Evolutionary conservation across 2,797 vertebrate species (phyloP).

Genomic region (Philypnodon macrostomus): DNA sequence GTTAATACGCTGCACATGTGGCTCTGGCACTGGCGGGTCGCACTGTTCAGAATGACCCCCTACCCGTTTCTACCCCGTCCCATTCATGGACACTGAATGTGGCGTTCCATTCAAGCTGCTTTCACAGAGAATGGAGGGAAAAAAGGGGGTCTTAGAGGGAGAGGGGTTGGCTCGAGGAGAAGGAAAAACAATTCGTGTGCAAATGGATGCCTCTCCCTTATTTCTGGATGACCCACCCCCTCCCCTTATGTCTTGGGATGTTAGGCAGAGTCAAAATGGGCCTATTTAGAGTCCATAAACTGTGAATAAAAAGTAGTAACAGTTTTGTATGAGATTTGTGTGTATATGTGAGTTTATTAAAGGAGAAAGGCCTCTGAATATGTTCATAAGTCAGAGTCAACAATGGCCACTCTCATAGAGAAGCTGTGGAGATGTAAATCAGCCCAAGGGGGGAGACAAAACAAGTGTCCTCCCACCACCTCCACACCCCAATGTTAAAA

Average conservation of each 20-base stretch:
- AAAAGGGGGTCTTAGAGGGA: slow-evolving; percentile 61
- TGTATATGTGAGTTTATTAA: slow-evolving; percentile 58
- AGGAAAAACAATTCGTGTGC: slow-evolving; percentile 82
- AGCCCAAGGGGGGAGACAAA: slow-evolving; percentile 76
- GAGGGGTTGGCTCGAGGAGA: slow-evolving; percentile 70
- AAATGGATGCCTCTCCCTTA: no score
- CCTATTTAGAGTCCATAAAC: slow-evolving; percentile 45
- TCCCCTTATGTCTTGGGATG: slow-evolving; percentile 35
- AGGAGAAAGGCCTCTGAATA: slow-evolving; percentile 69
- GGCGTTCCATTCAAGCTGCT: slow-evolving; percentile 76
- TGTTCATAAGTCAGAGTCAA: slow-evolving; percentile 79
- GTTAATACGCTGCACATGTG: slow-evolving; percentile 79
- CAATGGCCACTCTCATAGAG: slow-evolving; percentile 81
- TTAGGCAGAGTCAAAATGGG: slow-evolving; percentile 33
- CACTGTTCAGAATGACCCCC: slow-evolving; percentile 72
- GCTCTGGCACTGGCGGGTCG: slow-evolving; percentile 61
- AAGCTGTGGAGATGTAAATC: slow-evolving; percentile 83
- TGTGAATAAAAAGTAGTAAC: slow-evolving; percentile 43
- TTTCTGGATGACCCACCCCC: slow-evolving; percentile 56
- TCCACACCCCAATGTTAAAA: no score
- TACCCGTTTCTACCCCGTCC: slow-evolving; percentile 72
- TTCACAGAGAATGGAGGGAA: slow-evolving; percentile 69
- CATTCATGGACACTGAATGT: slow-evolving; percentile 75
- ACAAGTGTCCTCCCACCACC: slow-evolving; percentile 72
- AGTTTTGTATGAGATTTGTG: slow-evolving; percentile 43